Base-by-base conservation (phyloP, 2,888 invertebrate genomes). In the Dasypogon diadema region DNA sequence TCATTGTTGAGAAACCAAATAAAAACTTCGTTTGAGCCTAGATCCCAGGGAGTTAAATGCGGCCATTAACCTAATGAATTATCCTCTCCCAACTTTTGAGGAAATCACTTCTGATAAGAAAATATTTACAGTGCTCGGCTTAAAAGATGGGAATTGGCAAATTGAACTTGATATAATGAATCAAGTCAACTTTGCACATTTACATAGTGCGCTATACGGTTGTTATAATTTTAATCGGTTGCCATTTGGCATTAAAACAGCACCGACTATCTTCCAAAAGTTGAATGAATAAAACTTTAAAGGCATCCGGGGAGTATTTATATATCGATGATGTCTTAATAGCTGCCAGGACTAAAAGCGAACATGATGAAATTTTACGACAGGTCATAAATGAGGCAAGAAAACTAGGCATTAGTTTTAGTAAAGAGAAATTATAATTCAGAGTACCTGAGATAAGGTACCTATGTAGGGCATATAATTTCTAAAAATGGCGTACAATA, bases 151-250 rank as follows among this genome's bases (percentile, higher is more conserved):
- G n/a, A n/a, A n/a, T n/a, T n/a, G n/a, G n/a, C n/a, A n/a, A n/a
- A n/a, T n/a, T n/a, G n/a, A n/a, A n/a, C n/a, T n/a, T n/a, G n/a
- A n/a, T n/a, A 70, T 5, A 42, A 76, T 10, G 24, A 74, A 0
- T 78, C 78, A 1, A 54, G 60, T 14, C 78, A 79, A n/a, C 74
- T 79, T 5, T 81, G 81, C 4, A 81, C 81, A 0, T 80, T 80
- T n/a, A n/a, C n/a, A n/a, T 60, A 79, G 80, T 0, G 80, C 81
- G 10, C 82, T 63, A n/a, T 63, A 48, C 34, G 74, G 74, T 21
- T 37, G 37, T 22, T 74, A 34, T 16, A 10, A 14, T 16, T 74
- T 51, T 30, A n/a, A 2, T 2, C 10, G 46, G 6, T 34, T 1
- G 42, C 63, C 0, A 58, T n/a, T n/a, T n/a, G n/a, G n/a, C n/a